phyloP scores from a whole-genome alignment of 2,113 vertebrate species.

The Mustelus asterias region DNA sequence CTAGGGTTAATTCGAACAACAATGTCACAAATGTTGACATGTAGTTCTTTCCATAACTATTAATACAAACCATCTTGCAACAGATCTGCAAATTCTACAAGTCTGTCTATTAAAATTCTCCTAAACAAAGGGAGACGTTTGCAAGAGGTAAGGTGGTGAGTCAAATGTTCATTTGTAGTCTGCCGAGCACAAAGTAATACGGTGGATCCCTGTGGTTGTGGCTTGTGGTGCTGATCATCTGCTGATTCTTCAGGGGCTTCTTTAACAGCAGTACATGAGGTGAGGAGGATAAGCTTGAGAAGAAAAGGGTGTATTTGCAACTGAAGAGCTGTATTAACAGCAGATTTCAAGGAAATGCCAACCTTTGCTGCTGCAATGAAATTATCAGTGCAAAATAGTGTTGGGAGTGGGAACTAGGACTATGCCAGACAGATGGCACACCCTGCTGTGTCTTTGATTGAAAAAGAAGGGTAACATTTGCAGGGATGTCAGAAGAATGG shows the following conservation, averaged over 20 bases:
- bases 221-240: conserved; percentile 80
- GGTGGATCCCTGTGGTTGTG: conserved; percentile 66
- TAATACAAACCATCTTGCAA: conserved; percentile 49
- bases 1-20: conserved; percentile 63
- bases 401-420: conserved; percentile 63
- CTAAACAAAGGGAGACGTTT: neutral
- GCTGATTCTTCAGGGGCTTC: conserved; percentile 68
- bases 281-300: conserved; percentile 43
- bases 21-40: conserved; percentile 67
- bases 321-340: conserved; percentile 22
- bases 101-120: neutral
- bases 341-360: conserved; percentile 54
- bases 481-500: conserved; percentile 78
- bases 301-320: conserved; percentile 14
- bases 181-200: conserved; percentile 61
- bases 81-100: conserved; percentile 49
- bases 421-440: conserved; percentile 88
- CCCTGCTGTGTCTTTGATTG: conserved; percentile 87
- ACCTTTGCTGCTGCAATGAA: conserved; percentile 50
- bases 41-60: conserved; percentile 70
- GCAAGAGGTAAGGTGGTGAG: conserved; percentile 2
- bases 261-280: conserved; percentile 54
- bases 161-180: conserved; percentile 77
- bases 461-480: conserved; percentile 89
- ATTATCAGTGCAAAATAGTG: conserved; percentile 76